A percentile compares a stretch with the other conserved stretches of the same genome.
Conservation (phyloP, 1,140 invertebrate species). For the Saccostrea cuccullata region DNA sequence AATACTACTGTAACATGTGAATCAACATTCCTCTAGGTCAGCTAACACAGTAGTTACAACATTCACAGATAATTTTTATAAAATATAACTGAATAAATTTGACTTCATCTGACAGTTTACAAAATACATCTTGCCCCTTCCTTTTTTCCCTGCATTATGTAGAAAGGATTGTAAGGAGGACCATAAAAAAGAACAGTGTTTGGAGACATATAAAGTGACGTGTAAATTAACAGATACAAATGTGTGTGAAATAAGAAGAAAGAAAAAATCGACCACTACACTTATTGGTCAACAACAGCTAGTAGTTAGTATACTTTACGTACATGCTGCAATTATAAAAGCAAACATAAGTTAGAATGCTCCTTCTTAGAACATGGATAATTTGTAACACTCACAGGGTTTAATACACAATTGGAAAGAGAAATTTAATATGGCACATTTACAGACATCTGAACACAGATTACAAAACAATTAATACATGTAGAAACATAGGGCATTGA, state of each 20-base stretch:
- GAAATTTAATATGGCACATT: too few species aligned
- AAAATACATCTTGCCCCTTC: too few species aligned
- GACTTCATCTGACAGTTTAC: too few species aligned
- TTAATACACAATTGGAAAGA: background rate
- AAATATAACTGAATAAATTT: too few species aligned
- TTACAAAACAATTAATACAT: too few species aligned
- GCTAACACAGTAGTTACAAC: too few species aligned
- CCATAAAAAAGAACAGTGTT: background rate
- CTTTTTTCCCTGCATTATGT: background rate
- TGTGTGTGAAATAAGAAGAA: background rate
- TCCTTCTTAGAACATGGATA: background rate
- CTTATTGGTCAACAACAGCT: background rate
- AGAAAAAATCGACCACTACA: background rate
- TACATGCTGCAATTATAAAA: slow-evolving; percentile 37
- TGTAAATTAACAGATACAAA: background rate
- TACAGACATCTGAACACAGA: too few species aligned
- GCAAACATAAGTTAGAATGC: background rate
- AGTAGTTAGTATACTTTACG: background rate
- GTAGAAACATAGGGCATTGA: too few species aligned
- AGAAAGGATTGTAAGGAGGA: background rate
- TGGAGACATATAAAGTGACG: background rate
- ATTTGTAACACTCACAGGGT: background rate
- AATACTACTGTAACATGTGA: too few species aligned
- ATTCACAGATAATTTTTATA: too few species aligned
- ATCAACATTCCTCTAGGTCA: too few species aligned